phyloP scores from a whole-genome alignment of 1,140 invertebrate genomes.

The Oncopodura yosiiana region DNA sequence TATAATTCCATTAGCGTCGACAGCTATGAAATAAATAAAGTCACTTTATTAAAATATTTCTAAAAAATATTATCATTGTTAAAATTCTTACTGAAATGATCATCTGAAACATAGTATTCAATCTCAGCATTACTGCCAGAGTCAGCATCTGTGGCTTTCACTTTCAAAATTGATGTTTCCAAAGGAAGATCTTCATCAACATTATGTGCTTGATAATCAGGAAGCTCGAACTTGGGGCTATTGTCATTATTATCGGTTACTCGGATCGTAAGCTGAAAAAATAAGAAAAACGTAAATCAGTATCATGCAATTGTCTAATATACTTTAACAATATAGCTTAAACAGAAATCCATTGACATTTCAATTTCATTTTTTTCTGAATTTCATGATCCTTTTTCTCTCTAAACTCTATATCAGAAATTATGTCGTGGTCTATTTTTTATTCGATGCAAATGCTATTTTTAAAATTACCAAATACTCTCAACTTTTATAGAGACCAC shows the following conservation, averaged over 20 bases:
- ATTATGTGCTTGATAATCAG: conserved; percentile 90
- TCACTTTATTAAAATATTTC: no score
- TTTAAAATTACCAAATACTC: no score
- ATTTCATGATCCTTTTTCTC: no score
- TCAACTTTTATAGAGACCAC: no score
- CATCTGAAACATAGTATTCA: conserved; percentile 80
- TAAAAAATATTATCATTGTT: no score
- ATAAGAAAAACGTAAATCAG: conserved; percentile 16
- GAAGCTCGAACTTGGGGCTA: conserved; percentile 85
- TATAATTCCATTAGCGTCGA: conserved; percentile 81
- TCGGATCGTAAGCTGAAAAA: conserved; percentile 67
- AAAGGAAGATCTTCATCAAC: conserved; percentile 86
- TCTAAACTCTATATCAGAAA: no score
- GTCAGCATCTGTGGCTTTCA: conserved; percentile 85
- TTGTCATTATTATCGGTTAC: conserved; percentile 86
- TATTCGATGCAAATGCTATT: no score
- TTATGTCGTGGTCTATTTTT: no score
- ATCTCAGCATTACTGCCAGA: conserved; percentile 88
- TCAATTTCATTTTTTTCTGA: no score
- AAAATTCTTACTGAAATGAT: conserved; percentile 87
- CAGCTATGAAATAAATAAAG: no score
- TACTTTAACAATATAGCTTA: not conserved
- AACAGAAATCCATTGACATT: no score
- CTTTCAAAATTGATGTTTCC: conserved; percentile 79
- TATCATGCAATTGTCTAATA: not conserved